Percentiles rank a stretch among this genome's conserved stretches.
Evolutionary conservation across 2,797 vertebrate genomes (phyloP).

Genomic region (Eulemur coronatus): DNA sequence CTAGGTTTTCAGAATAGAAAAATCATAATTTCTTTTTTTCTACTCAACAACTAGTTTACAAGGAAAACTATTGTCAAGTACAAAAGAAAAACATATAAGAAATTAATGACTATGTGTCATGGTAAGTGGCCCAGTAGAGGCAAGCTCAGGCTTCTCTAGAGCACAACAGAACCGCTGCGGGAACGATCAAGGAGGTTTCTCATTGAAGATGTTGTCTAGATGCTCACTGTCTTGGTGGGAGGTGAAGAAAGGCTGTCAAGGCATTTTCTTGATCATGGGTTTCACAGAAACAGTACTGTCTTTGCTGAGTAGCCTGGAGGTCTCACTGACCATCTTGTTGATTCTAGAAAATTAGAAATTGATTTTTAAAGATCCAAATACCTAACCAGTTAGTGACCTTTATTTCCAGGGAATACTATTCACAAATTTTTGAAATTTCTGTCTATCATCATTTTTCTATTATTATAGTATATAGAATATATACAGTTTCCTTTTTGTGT

Average conservation of each 20-base stretch:
- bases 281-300: not conserved
- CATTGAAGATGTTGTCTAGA: not conserved
- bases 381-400: not conserved
- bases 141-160: not conserved
- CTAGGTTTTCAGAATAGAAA: not conserved
- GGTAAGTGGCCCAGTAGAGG: not conserved
- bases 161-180: not conserved
- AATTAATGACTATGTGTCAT: not conserved
- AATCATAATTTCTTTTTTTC: not conserved
- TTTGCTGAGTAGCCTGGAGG: not conserved
- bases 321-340: not conserved
- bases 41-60: not conserved
- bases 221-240: not conserved
- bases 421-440: not conserved
- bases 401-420: not conserved
- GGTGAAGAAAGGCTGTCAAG: not conserved
- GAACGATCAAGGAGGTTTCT: not conserved
- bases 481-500: not conserved
- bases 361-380: not conserved
- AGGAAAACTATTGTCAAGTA: not conserved
- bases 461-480: not conserved
- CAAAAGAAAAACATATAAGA: not conserved
- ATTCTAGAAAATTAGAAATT: not conserved
- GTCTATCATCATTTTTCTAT: not conserved
- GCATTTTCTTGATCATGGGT: not conserved